A percentile compares a stretch with the other conserved stretches of the same genome.
Evolutionary conservation across 2,797 vertebrate genomes (phyloP).

Genomic region (Pangasius sanitwongsei): DNA sequence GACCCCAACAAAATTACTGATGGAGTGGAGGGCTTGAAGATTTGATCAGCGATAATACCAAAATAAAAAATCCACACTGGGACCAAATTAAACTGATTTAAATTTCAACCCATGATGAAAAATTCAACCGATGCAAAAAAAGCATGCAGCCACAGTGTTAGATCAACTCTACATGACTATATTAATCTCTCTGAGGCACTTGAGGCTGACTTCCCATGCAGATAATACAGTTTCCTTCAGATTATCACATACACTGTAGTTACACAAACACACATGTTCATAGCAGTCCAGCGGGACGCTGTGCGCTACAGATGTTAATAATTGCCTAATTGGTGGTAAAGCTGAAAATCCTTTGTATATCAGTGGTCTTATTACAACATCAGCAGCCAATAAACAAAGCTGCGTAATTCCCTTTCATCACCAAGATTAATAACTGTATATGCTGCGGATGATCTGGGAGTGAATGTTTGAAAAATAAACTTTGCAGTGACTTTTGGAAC

Average conservation of each 20-base stretch:
- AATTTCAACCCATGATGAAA: not conserved
- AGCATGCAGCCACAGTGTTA: not conserved
- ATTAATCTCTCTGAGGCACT: constrained; percentile 4
- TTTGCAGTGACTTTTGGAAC: constrained; percentile 51
- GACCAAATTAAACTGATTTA: not conserved
- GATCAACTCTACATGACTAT: not conserved
- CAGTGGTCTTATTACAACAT: constrained; percentile 24
- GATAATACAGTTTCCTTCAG: constrained; percentile 5
- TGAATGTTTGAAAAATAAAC: constrained; percentile 63
- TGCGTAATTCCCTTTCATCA: constrained; percentile 46
- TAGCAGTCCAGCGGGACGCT: not conserved
- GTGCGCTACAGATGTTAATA: constrained; percentile 47
- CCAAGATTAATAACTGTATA: constrained; percentile 49
- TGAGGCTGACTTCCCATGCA: not conserved
- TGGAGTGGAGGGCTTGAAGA: not conserved
- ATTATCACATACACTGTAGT: constrained; percentile 35
- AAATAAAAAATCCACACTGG: not conserved
- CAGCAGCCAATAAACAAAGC: constrained; percentile 50
- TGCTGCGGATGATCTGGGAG: constrained; percentile 46
- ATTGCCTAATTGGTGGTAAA: constrained; percentile 45
- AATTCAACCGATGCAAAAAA: not conserved
- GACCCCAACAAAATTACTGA: not conserved
- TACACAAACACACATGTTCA: constrained; percentile 40
- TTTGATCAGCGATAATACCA: not conserved
- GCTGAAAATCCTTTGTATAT: constrained; percentile 33